Evolutionary conservation across 2,797 vertebrate genomes (phyloP).

Genomic region (Philypnodon macrostomus): DNA sequence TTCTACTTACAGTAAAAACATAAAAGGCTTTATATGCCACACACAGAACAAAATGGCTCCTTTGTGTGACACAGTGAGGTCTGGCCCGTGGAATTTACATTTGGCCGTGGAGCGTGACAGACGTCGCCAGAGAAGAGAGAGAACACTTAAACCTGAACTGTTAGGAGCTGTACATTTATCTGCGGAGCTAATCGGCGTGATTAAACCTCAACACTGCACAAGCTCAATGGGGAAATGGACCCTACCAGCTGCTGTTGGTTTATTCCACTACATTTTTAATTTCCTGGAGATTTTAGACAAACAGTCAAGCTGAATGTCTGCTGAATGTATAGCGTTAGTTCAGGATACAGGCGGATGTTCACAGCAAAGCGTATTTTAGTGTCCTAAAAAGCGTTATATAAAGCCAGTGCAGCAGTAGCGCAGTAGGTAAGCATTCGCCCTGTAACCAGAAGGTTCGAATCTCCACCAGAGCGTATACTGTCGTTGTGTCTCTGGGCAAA

Average conservation of each 20-base stretch:
- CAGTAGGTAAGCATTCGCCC: too few species aligned
- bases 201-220: conserved; percentile 57
- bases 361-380: too few species aligned
- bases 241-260: conserved; percentile 32
- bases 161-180: conserved; percentile 46
- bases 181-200: conserved; percentile 53
- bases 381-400: too few species aligned
- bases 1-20: too few species aligned
- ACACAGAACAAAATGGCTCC: conserved; percentile 15
- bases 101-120: conserved; percentile 37
- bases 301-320: conserved; percentile 28
- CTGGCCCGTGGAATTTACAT: conserved; percentile 21
- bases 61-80: conserved; percentile 15
- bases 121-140: conserved; percentile 38
- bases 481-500: too few species aligned
- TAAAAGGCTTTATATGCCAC: too few species aligned
- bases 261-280: conserved; percentile 54
- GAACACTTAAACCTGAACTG: conserved; percentile 24
- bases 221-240: conserved; percentile 32
- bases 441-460: too few species aligned
- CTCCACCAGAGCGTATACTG: too few species aligned
- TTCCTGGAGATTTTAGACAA: conserved; percentile 46
- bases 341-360: conserved; percentile 36
- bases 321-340: conserved; percentile 25
- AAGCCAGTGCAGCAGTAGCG: too few species aligned